Evolutionary conservation across 2,797 vertebrate genomes (phyloP).

Genomic region (Poeciliopsis paucimaculata): DNA sequence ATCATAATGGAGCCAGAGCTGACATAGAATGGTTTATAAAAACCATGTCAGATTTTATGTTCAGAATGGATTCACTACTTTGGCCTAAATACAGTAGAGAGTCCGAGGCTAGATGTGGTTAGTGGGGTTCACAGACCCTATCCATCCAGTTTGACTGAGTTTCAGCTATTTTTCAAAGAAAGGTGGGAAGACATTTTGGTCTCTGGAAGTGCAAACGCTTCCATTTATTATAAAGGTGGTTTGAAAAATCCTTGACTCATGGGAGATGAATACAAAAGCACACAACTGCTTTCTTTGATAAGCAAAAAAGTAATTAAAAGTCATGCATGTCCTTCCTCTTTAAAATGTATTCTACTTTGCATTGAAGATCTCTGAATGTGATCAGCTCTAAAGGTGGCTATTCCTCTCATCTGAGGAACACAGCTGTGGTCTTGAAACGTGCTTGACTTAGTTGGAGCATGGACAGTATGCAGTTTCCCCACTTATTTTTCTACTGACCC

Average conservation of each 20-base stretch:
- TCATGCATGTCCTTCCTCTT: not conserved
- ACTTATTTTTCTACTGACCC: conserved; percentile 36
- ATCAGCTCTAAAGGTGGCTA: conserved; percentile 16
- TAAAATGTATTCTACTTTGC: not conserved
- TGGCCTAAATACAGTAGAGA: not conserved
- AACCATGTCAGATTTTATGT: not conserved
- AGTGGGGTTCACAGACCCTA: not conserved
- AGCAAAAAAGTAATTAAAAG: not conserved
- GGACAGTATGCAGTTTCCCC: conserved; percentile 16
- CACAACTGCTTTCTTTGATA: not conserved
- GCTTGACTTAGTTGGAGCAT: conserved; percentile 26
- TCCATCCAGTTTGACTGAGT: not conserved
- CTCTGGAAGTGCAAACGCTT: not conserved
- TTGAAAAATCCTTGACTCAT: not conserved
- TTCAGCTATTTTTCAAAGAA: not conserved
- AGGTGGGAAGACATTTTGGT: not conserved
- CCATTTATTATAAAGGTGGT: not conserved
- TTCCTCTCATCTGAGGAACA: conserved; percentile 12
- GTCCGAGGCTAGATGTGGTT: not conserved
- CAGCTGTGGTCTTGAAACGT: conserved; percentile 27
- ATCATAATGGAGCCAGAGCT: not conserved
- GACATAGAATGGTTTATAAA: not conserved
- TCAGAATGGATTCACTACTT: not conserved
- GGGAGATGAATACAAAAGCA: not conserved
- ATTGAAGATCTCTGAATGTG: not conserved